Evolutionary conservation across 2,797 vertebrate genomes (phyloP), one percentile per base, ranked within the genome.

Genomic region (Neosalanx taihuensis): DNA sequence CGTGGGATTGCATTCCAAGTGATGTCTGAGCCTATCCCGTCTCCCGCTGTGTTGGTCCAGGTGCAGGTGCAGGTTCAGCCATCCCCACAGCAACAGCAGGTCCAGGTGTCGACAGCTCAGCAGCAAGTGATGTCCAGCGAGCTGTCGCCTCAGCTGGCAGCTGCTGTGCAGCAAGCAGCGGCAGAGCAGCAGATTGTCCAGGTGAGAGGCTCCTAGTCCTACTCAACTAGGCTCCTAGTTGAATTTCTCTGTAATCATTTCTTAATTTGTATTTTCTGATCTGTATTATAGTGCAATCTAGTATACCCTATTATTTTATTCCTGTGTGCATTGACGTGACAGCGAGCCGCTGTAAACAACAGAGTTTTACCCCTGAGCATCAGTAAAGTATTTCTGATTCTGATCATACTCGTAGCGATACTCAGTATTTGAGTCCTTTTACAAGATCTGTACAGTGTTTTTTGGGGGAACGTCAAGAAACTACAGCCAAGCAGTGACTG

Each of bases 41-140:
- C 10, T 76, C 46, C 9, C 79, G 26, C 78, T 77, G 71, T 65
- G 86, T 30, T 82, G 1, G 1, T 0, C 84, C 71, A 98, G 96
- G 94, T 97, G 57, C 96, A 98, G 84, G 94, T 98, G 20, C 96
- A 97, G 84, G 94, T 98, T 6, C 96, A 98, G 76, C 94, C 87
- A 71, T 65, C 88, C 30, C 17, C 93, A 94, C 96, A 95, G 80
- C 95, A 95, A 31, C 95, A 94, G 0, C 96, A 96, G 83, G 94
- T 96, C 72, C 89, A 87, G 62, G 95, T 96, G 78, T 89, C 94
- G 70, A 92, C 96, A 1, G 92, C 93, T 0, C 95, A 96, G 76
- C 94, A 88, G 26, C 89, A 91, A 72, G 79, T 75, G 58, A 67
- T 72, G 33, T 12, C 85, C 64, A 83, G 95, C 77, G 95, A 96